Evolutionary conservation across 2,113 vertebrate species (phyloP), one percentile per base, ranked within the genome.

Genomic region (Herpailurus yagouaroundi): DNA sequence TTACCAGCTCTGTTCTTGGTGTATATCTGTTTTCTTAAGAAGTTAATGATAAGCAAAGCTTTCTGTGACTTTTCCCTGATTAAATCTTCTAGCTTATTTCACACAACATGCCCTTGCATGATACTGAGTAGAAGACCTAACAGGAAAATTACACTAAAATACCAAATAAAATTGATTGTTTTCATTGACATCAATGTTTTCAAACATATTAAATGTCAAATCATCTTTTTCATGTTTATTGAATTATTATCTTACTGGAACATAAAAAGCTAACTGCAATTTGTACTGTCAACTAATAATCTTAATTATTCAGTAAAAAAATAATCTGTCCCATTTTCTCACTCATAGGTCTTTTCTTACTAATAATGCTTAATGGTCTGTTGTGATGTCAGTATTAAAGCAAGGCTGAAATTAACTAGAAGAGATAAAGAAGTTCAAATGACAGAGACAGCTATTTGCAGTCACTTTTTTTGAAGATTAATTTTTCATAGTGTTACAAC

Each of bases 351-450:
- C 25, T 71, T 60, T 85, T 94, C 8, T 64, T 82, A 25, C 50
- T 86, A 69, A 71, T 60, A 48, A 36, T 90, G 41, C 71, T 92
- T 86, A 77, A 63, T 87, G 45, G 6, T 7, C 8, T 92, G 23
- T 48, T 77, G 45, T 93, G 74, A 50, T 76, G 23, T 25, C 31
- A 82, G 50, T 76, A 48, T 7, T 57, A 87, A 89, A 77, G 27
- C 23, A 48, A 73, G 19, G 5, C 45, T 77, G 9, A 77, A 90
- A 31, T 90, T 89, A 93, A 73, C 9, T 36, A 33, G 92, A 50
- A 85, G 33, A 89, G 38, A 86, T 55, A 76, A 94, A 94, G 16
- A 33, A 27, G 87, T 97, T 96, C n/a, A 74, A 86, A 21, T 71
- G 50, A 64, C 27, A 87, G 33, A 82, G 25, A 68, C 3, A 96